Evolutionary conservation across 2,888 invertebrate genomes (phyloP).

Genomic region (Atrina japonica): DNA sequence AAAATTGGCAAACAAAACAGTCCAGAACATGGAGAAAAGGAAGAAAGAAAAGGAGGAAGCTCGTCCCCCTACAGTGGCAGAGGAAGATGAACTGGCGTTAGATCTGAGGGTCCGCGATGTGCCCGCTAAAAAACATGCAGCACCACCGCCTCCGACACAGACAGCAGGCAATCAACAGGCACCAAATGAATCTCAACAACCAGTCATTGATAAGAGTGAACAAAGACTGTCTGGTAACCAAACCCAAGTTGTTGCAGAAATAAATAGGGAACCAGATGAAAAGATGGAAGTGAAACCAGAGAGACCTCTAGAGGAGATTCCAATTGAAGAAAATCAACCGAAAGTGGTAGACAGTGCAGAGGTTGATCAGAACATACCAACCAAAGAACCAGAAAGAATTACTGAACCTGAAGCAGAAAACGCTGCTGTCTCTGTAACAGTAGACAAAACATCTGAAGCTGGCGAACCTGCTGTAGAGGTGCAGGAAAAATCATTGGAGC

Average conservation of each 20-base stretch:
- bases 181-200: background rate
- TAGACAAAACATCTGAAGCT: no score
- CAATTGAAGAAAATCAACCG: no score
- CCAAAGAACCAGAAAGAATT: background rate
- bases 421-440: no score
- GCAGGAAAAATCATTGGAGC: no score
- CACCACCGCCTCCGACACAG: slow-evolving; percentile 27
- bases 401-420: background rate
- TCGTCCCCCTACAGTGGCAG: slow-evolving; percentile 40
- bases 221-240: background rate
- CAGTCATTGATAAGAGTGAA: background rate
- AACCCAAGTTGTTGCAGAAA: background rate
- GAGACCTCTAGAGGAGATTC: no score
- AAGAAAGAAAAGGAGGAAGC: slow-evolving; percentile 64
- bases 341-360: slow-evolving; percentile 10
- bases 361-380: background rate
- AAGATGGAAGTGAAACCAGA: no score
- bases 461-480: slow-evolving; percentile 10
- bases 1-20: slow-evolving; percentile 68
- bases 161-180: slow-evolving; percentile 7
- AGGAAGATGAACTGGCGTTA: slow-evolving; percentile 66
- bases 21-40: slow-evolving; percentile 63
- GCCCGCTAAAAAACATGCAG: slow-evolving; percentile 48
- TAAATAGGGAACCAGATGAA: no score
- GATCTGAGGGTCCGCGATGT: slow-evolving; percentile 54